Conservation (phyloP, 2,888 invertebrate species). For the Orchesella flavescens region DNA sequence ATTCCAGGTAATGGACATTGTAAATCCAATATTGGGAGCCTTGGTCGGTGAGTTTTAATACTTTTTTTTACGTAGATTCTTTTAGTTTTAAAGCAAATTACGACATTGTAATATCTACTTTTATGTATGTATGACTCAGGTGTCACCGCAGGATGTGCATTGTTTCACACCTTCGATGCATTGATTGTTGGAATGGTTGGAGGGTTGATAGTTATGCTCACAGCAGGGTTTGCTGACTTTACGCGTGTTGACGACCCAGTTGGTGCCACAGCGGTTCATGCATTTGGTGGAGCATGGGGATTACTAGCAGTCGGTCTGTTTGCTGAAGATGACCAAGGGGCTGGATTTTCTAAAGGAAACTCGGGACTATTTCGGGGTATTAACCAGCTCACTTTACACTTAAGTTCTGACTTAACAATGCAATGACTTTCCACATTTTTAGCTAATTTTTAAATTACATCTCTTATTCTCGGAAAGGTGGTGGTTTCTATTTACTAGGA, state of each 20-base stretch:
- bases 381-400: neutral
- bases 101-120: too few relatives aligned
- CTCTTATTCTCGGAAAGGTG: slow-evolving; percentile 71
- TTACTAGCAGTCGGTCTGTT: slow-evolving; percentile 75
- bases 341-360: slow-evolving; percentile 74
- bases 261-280: slow-evolving; percentile 75
- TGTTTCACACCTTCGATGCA: slow-evolving; percentile 75
- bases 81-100: neutral
- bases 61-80: neutral
- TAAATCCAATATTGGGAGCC: slow-evolving; percentile 75
- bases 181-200: slow-evolving; percentile 75
- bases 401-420: neutral
- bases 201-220: slow-evolving; percentile 73
- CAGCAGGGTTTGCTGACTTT: slow-evolving; percentile 73
- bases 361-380: slow-evolving; percentile 74
- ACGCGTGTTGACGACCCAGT: slow-evolving; percentile 76
- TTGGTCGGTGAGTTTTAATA: slow-evolving; percentile 73
- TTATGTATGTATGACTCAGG: too few relatives aligned
- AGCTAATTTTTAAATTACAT: neutral
- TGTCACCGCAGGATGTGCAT: slow-evolving; percentile 73
- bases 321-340: slow-evolving; percentile 73
- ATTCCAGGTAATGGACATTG: slow-evolving; percentile 74
- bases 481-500: slow-evolving; percentile 74
- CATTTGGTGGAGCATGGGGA: slow-evolving; percentile 74
- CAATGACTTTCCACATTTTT: too few relatives aligned